Conservation (phyloP, 2,113 vertebrate species). For the Chitala chitala region DNA sequence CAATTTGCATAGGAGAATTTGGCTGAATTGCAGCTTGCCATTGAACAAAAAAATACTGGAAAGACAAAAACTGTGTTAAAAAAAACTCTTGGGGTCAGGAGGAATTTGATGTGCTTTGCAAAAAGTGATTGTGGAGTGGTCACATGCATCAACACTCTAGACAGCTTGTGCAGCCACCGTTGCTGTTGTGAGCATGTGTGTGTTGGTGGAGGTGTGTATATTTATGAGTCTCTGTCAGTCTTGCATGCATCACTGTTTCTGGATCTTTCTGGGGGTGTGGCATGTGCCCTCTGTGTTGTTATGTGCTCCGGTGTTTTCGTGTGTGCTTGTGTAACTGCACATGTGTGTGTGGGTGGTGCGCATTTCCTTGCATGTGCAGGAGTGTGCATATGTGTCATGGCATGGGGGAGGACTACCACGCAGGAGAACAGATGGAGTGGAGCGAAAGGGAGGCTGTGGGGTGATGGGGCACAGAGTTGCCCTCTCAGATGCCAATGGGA, state of each 20-base stretch:
- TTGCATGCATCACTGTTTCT: background rate
- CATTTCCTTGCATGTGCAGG: too few relatives aligned
- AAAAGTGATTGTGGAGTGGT: too few relatives aligned
- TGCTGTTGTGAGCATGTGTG: too few relatives aligned
- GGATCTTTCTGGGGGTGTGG: too few relatives aligned
- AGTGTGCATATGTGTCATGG: background rate
- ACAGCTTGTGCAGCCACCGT: too few relatives aligned
- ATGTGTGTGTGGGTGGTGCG: conserved; percentile 1
- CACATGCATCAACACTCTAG: too few relatives aligned
- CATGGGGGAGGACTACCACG: background rate
- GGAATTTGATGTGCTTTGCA: background rate
- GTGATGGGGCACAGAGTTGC: background rate
- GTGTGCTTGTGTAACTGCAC: background rate
- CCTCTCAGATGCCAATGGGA: background rate
- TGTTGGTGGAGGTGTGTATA: background rate
- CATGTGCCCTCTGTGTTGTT: background rate
- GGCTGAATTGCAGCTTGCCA: background rate
- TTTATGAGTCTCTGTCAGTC: background rate
- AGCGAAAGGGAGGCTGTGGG: background rate
- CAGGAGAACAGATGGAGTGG: conserved; percentile 21
- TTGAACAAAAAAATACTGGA: background rate
- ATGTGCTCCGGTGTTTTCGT: background rate
- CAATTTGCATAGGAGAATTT: conserved; percentile 9
- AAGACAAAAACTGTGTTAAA: background rate
- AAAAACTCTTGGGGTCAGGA: background rate